Evolutionary conservation across 2,113 vertebrate species (phyloP).

Genomic region (Cebus imitator): DNA sequence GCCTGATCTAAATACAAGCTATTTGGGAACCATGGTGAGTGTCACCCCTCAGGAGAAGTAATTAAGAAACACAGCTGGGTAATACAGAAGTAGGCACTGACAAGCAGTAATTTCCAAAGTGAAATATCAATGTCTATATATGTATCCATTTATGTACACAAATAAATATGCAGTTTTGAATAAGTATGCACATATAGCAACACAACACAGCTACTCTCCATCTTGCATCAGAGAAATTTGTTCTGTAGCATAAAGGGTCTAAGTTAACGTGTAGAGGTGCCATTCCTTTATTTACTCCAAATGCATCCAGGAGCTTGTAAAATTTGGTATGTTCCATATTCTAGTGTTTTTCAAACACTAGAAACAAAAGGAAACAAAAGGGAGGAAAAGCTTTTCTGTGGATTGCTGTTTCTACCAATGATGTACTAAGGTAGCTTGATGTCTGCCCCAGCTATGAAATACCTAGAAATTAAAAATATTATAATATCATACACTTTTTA

Average conservation of each 20-base stretch:
- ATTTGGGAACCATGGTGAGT: not conserved
- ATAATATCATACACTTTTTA: not conserved
- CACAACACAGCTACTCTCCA: not conserved
- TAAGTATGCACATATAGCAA: conserved; percentile 18
- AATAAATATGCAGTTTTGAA: conserved; percentile 60
- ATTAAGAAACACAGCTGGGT: conserved; percentile 51
- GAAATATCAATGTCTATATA: conserved; percentile 49
- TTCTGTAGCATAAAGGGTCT: not conserved
- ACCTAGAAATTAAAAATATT: not conserved
- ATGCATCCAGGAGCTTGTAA: not conserved
- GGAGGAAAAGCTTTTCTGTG: not conserved
- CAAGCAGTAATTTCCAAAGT: conserved; percentile 56
- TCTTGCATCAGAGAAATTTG: not conserved
- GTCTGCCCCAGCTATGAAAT: not conserved
- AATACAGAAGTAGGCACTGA: conserved; percentile 49
- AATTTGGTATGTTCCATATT: not conserved
- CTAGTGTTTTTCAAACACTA: not conserved
- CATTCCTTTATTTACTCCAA: not conserved
- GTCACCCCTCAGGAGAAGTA: conserved; percentile 33
- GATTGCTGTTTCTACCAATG: not conserved
- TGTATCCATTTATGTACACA: conserved; percentile 56
- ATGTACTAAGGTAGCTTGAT: not conserved
- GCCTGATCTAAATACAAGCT: not conserved
- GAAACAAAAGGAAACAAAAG: not conserved
- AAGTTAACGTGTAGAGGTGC: not conserved